These are phyloP conservation scores for Acanthurus lineatus DNA, from an alignment of 2,797 vertebrate genomes.

Conservation along the genomic window DNA sequence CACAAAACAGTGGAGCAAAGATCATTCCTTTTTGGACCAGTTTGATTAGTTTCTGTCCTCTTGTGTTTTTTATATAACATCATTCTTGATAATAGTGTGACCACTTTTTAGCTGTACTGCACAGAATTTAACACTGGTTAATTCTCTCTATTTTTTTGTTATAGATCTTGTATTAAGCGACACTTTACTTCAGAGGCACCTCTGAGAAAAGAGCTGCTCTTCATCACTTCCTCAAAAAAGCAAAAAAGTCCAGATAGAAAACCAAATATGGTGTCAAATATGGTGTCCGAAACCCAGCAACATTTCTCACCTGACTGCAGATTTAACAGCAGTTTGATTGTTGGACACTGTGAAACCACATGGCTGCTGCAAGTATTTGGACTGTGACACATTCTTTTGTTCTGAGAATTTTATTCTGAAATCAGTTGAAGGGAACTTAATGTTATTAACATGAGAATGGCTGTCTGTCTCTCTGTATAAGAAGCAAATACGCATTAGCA, in stretches of 20 bases:
- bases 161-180: not conserved
- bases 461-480: no score
- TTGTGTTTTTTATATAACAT: not conserved
- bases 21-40: not conserved
- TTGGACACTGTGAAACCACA: not conserved
- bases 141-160: no score
- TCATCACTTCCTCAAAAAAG: not conserved
- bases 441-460: no score
- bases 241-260: not conserved
- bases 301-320: not conserved
- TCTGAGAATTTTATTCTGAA: not conserved
- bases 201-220: not conserved
- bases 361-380: not conserved
- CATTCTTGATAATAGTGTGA: not conserved
- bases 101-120: no score
- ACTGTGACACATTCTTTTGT: conserved; percentile 4
- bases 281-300: not conserved
- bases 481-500: no score
- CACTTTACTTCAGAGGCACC: not conserved
- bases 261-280: not conserved
- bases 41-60: not conserved
- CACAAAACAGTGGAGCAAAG: not conserved
- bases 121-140: no score
- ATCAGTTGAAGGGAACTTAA: no score
- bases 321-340: not conserved